Conservation (phyloP, 2,113 vertebrate species). For the Neodontobutis hainanensis region DNA sequence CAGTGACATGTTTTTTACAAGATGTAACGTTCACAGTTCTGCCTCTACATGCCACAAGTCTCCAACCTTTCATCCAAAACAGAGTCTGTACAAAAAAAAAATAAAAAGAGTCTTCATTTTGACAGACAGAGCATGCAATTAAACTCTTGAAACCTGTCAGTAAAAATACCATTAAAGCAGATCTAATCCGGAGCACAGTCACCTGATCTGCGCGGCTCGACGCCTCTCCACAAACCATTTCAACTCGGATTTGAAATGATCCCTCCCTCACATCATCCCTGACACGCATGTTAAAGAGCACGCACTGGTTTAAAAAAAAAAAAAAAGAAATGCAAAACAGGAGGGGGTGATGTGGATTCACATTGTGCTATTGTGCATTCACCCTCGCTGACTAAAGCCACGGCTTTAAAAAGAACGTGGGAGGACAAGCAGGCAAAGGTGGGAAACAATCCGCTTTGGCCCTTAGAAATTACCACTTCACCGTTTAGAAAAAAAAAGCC, state of each 20-base stretch:
- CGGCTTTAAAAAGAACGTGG: neutral
- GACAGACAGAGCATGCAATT: neutral
- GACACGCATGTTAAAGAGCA: conserved; percentile 30
- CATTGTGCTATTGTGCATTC: too few relatives aligned
- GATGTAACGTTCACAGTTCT: too few relatives aligned
- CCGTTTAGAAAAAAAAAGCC: neutral
- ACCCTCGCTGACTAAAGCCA: too few relatives aligned
- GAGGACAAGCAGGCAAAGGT: neutral
- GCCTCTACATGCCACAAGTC: too few relatives aligned
- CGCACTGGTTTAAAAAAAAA: neutral
- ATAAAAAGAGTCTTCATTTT: too few relatives aligned
- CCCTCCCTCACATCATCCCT: conserved; percentile 7
- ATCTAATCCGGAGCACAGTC: neutral
- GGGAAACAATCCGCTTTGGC: neutral
- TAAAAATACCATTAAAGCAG: neutral
- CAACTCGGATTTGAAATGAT: neutral
- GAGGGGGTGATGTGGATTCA: too few relatives aligned
- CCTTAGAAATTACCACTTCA: neutral
- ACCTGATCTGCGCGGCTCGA: too few relatives aligned
- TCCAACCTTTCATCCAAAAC: too few relatives aligned
- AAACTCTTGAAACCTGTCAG: too few relatives aligned
- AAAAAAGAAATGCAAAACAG: too few relatives aligned
- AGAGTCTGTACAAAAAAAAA: too few relatives aligned
- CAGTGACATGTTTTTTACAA: too few relatives aligned
- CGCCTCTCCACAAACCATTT: neutral